Conservation (phyloP, 1,140 invertebrate species). For the Diorhabda carinulata region DNA sequence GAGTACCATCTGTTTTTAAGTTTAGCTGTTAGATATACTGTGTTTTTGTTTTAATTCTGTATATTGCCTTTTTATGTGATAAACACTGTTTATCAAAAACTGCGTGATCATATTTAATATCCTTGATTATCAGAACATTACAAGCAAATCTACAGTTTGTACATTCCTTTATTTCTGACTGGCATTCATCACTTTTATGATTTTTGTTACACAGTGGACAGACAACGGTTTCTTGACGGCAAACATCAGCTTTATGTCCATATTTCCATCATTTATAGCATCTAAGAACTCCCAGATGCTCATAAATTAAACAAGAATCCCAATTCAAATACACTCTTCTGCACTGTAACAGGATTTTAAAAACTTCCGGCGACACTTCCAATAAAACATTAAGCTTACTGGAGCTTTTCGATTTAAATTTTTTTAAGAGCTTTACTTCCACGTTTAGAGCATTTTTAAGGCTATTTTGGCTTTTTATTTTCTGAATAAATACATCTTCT, state of each 20-base stretch:
- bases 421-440: background rate
- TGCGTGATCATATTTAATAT: background rate
- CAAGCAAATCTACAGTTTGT: background rate
- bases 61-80: background rate
- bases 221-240: background rate
- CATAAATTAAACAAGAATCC: background rate
- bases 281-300: background rate
- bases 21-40: background rate
- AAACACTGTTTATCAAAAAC: constrained; percentile 1
- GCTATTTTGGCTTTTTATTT: background rate
- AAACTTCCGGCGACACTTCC: background rate
- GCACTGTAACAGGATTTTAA: background rate
- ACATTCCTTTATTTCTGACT: background rate
- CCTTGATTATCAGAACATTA: background rate
- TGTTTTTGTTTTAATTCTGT: background rate
- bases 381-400: background rate
- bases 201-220: background rate
- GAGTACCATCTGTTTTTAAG: background rate
- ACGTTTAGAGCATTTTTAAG: background rate
- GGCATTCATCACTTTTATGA: background rate
- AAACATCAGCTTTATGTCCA: background rate
- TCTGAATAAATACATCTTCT: background rate
- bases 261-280: constrained; percentile 1
- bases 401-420: background rate
- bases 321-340: background rate